phyloP scores from a whole-genome alignment of 2,797 vertebrate species.

The Hipposideros larvatus region DNA sequence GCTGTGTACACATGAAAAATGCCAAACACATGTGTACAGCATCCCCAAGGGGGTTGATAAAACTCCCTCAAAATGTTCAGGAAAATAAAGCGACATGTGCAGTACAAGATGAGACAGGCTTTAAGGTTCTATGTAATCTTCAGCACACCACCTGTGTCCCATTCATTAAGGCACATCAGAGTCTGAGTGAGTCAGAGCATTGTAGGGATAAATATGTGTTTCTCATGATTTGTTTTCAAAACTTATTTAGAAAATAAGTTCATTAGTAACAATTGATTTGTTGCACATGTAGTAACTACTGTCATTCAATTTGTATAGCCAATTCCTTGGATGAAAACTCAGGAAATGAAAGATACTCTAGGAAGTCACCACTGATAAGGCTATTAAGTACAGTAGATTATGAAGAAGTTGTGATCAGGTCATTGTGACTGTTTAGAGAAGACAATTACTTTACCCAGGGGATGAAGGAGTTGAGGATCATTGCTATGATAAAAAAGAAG shows the following conservation, averaged over 20 bases:
- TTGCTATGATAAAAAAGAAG: neutral
- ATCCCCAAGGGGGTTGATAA: neutral
- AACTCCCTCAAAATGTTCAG: neutral
- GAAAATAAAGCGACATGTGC: slow-evolving; percentile 39
- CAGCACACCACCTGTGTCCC: neutral
- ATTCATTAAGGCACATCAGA: neutral
- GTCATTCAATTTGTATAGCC: neutral
- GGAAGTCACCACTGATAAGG: neutral
- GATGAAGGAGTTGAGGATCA: neutral
- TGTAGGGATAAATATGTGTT: neutral
- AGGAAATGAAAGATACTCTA: neutral
- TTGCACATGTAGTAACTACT: neutral
- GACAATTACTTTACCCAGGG: neutral
- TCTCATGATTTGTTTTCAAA: neutral
- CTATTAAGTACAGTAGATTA: neutral
- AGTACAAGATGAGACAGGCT: neutral
- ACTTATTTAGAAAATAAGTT: slow-evolving; percentile 21
- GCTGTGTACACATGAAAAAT: slow-evolving; percentile 55
- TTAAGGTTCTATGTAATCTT: neutral
- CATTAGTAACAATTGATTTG: neutral
- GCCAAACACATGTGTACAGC: slow-evolving; percentile 68
- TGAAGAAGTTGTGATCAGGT: neutral
- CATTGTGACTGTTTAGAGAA: neutral
- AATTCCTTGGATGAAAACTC: neutral
- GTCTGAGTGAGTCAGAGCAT: neutral